Percentiles rank a stretch among this genome's conserved stretches.
Evolutionary conservation across 2,888 invertebrate genomes (phyloP).

Genomic region (Trissolcus japonicus): DNA sequence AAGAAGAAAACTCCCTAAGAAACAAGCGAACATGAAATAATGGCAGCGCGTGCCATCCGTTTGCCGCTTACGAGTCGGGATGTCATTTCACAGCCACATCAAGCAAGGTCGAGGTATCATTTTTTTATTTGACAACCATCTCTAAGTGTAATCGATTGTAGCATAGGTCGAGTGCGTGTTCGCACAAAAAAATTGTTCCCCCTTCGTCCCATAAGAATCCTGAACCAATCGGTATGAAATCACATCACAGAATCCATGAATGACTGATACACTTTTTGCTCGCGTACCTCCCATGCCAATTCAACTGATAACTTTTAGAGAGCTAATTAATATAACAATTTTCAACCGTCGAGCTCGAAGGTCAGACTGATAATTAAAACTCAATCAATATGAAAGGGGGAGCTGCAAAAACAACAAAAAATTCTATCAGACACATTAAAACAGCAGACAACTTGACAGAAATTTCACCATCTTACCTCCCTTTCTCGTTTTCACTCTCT

Average conservation of each 20-base stretch:
- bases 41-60: slow-evolving; percentile 26
- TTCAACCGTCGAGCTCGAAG: too few relatives aligned
- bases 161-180: not conserved
- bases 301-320: too few relatives aligned
- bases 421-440: slow-evolving; percentile 25
- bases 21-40: slow-evolving; percentile 14
- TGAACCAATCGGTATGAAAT: not conserved
- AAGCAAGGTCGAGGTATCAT: slow-evolving; percentile 13
- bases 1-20: not conserved
- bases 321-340: too few relatives aligned
- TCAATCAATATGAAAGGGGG: slow-evolving; percentile 35
- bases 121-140: slow-evolving; percentile 8
- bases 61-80: slow-evolving; percentile 30
- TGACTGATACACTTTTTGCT: too few relatives aligned
- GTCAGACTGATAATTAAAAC: too few relatives aligned
- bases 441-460: slow-evolving; percentile 41
- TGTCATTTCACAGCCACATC: too few relatives aligned
- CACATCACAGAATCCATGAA: too few relatives aligned
- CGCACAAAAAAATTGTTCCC: slow-evolving; percentile 17
- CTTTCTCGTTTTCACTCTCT: not conserved
- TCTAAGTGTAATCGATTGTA: slow-evolving; percentile 17
- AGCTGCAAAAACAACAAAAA: too few relatives aligned
- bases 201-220: slow-evolving; percentile 10
- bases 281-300: too few relatives aligned
- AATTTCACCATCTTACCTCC: slow-evolving; percentile 7